These are phyloP conservation scores for Procavia capensis DNA, from an alignment of 2,113 vertebrate species.

Conservation along the genomic window DNA sequence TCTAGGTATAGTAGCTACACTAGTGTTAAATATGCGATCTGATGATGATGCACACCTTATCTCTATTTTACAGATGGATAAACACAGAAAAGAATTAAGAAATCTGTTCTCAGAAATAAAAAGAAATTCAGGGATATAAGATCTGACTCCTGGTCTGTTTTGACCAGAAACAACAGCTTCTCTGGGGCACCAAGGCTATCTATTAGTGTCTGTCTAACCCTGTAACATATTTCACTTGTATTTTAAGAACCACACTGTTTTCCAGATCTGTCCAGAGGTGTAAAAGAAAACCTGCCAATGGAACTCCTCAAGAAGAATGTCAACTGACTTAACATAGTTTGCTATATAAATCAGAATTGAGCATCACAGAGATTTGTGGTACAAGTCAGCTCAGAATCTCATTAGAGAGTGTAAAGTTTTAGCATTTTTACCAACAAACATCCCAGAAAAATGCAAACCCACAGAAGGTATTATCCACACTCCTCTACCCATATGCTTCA, in stretches of 20 bases:
- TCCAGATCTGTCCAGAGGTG: constrained; percentile 67
- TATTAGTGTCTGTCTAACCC: constrained; percentile 34
- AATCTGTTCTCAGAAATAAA: constrained; percentile 4
- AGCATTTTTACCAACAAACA: constrained; percentile 56
- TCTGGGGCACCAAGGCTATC: background rate
- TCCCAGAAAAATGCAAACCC: constrained; percentile 57
- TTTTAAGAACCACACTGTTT: constrained; percentile 68
- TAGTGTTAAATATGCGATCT: background rate
- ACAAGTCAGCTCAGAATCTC: constrained; percentile 66
- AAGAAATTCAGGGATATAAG: constrained; percentile 40
- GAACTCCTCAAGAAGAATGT: constrained; percentile 84
- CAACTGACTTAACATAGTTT: constrained; percentile 80
- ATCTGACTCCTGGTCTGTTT: background rate
- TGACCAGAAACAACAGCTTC: constrained; percentile 9
- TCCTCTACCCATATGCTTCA: constrained; percentile 27
- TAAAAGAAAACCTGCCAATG: constrained; percentile 79
- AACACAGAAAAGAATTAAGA: constrained; percentile 7
- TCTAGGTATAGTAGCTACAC: background rate
- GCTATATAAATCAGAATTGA: constrained; percentile 78
- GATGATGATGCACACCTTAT: background rate
- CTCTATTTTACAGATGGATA: constrained; percentile 41
- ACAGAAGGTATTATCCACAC: background rate
- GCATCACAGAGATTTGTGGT: constrained; percentile 59
- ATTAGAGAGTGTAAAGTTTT: constrained; percentile 43
- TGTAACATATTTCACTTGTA: constrained; percentile 49